Conservation (phyloP, 2,797 vertebrate genomes). For the Hydrolagus colliei region DNA sequence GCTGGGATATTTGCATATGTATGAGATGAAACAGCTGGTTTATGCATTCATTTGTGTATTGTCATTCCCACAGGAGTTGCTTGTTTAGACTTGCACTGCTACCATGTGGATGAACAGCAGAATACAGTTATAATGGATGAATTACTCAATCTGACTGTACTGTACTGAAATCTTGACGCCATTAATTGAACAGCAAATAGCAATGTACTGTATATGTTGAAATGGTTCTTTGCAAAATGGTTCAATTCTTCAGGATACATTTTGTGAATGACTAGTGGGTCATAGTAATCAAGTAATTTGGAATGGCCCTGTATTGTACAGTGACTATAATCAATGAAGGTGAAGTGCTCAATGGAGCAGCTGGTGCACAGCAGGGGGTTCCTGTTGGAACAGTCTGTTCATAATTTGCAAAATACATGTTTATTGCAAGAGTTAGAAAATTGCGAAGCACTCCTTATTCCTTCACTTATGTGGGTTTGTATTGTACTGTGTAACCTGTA, state of each 20-base stretch:
- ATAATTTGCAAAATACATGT: slow-evolving; percentile 18
- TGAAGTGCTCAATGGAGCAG: slow-evolving; percentile 15
- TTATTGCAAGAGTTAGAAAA: slow-evolving; percentile 14
- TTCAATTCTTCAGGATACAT: neutral
- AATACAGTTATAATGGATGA: slow-evolving; percentile 39
- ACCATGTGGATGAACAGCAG: slow-evolving; percentile 50
- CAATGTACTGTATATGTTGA: neutral
- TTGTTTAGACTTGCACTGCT: slow-evolving; percentile 52
- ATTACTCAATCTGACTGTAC: neutral
- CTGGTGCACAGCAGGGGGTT: slow-evolving; percentile 24
- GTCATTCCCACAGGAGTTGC: slow-evolving; percentile 44
- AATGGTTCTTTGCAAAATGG: neutral
- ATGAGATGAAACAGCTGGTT: slow-evolving; percentile 47
- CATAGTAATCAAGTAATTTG: neutral
- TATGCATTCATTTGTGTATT: slow-evolving; percentile 45
- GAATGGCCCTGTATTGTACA: neutral
- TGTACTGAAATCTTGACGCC: neutral
- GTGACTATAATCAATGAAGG: slow-evolving; percentile 13
- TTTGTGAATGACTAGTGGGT: neutral
- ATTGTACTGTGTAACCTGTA: neutral
- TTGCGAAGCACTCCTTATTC: slow-evolving; percentile 1
- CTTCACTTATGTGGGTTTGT: slow-evolving; percentile 12
- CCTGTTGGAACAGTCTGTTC: slow-evolving; percentile 1
- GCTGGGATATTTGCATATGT: slow-evolving; percentile 42
- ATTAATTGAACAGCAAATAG: neutral